A percentile compares a stretch with the other conserved stretches of the same genome.
Conservation (phyloP, 1,140 invertebrate genomes). For the Musca domestica region DNA sequence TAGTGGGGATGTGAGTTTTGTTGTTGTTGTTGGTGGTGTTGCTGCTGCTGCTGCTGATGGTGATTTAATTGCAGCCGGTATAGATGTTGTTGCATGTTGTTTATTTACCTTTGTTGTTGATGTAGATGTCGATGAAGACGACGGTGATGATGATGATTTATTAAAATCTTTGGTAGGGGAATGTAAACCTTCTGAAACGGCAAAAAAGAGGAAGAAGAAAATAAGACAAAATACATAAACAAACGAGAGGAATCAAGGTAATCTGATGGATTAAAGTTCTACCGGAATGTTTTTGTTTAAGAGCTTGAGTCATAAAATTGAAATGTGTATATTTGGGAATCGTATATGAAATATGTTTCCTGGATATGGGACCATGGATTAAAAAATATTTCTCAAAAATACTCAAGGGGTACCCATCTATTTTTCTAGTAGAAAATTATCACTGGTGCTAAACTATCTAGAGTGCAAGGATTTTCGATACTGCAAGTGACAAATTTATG, state of each 20-base stretch:
- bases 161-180: conserved; percentile 14
- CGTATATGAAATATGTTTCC: too few relatives aligned
- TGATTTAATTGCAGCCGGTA: conserved; percentile 3
- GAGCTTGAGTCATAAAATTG: too few relatives aligned
- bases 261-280: too few relatives aligned
- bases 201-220: neutral
- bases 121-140: neutral
- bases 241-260: neutral
- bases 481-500: too few relatives aligned
- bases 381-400: too few relatives aligned
- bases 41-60: conserved; percentile 8
- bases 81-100: conserved; percentile 3
- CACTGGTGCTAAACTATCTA: too few relatives aligned
- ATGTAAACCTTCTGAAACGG: conserved; percentile 18
- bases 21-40: conserved; percentile 30
- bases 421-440: too few relatives aligned
- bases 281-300: too few relatives aligned
- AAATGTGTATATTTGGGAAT: too few relatives aligned
- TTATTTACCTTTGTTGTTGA: conserved; percentile 14
- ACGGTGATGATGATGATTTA: neutral
- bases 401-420: too few relatives aligned
- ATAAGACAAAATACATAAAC: neutral
- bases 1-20: conserved; percentile 3
- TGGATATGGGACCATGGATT: too few relatives aligned
- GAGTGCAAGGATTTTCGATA: too few relatives aligned